Base-by-base conservation (phyloP, 2,888 invertebrate genomes). In the Ceramica pisi region DNA sequence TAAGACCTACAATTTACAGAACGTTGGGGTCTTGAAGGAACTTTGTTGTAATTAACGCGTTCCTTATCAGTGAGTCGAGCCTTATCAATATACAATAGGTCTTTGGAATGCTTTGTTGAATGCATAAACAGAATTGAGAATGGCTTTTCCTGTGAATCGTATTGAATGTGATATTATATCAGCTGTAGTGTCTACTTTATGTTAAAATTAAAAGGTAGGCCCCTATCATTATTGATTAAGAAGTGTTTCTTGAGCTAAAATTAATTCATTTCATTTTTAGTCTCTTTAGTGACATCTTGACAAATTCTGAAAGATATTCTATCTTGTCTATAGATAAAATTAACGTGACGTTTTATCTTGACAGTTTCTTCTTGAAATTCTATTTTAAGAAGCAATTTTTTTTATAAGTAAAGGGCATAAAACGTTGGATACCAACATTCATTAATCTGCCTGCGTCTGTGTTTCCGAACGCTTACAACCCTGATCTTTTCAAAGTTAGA, bases 31-130 rank as follows among this genome's bases (percentile, higher is more conserved):
- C 9, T 44, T 48, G 31, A 41, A 73, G 41, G 21, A 10, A 26
- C 19, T 72, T 44, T 23, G 19, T 19, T 19, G 7, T 60, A 12
- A 56, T 68, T 61, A 35, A 21, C 21, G 41, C 55, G 23, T 50
- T 48, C 56, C 21, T 68, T 60, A 61, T 61, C 26, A 9, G 35
- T 38, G 53, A 19, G 63, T 59, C 14, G 14, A 59, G 23, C 31
- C 48, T 48, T 59, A 69, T 76, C 62, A 75, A 75, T 75, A 75
- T 48, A 75, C 62, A 75, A 48, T 26, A 63, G 7, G 41, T n/a
- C 16, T 21, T 14, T 59, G 48, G 41, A 75, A 70, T 21, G 46
- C n/a, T 38, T 12, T 12, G 46, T 57, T 65, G 21, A 65, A 61
- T 60, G 26, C n/a, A 60, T 71, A 60, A 55, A 26, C 35, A 51